Conservation (phyloP, 2,888 invertebrate species). For the Mactromeris polynyma region DNA sequence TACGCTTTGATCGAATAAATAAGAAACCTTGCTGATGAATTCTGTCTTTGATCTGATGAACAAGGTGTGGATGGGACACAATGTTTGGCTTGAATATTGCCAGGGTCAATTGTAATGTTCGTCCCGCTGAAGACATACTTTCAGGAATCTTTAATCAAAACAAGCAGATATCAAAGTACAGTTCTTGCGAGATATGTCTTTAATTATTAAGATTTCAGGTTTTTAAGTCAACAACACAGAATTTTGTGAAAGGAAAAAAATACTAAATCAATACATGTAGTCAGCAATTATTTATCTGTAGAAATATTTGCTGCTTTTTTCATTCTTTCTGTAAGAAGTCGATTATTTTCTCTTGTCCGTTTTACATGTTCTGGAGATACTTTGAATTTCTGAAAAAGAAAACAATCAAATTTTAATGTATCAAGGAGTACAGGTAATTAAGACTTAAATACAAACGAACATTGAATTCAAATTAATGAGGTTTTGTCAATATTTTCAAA, state of each 20-base stretch:
- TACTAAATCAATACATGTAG: background rate
- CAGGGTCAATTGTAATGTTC: constrained; percentile 91
- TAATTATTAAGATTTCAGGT: background rate
- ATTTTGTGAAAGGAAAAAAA: background rate
- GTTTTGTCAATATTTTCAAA: too few relatives aligned
- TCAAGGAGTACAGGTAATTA: background rate
- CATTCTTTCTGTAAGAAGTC: constrained; percentile 4
- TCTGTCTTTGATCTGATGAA: constrained; percentile 91
- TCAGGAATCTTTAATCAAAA: background rate
- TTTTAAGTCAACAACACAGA: background rate
- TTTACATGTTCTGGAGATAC: background rate
- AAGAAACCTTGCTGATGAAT: constrained; percentile 91
- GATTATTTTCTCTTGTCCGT: background rate
- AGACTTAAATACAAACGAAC: too few relatives aligned
- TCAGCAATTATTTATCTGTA: background rate
- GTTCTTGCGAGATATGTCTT: background rate
- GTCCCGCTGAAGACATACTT: constrained; percentile 26
- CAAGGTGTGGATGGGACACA: constrained; percentile 92
- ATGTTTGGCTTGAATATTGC: constrained; percentile 96
- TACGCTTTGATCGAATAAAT: constrained; percentile 91
- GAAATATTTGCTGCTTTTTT: background rate
- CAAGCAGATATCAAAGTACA: background rate
- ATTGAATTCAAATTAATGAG: too few relatives aligned
- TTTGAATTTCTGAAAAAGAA: constrained; percentile 35
- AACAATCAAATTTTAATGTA: too few relatives aligned